These are phyloP conservation scores for Sebastes hubbsi DNA, from an alignment of 2,797 vertebrate species.

Conservation along the genomic window DNA sequence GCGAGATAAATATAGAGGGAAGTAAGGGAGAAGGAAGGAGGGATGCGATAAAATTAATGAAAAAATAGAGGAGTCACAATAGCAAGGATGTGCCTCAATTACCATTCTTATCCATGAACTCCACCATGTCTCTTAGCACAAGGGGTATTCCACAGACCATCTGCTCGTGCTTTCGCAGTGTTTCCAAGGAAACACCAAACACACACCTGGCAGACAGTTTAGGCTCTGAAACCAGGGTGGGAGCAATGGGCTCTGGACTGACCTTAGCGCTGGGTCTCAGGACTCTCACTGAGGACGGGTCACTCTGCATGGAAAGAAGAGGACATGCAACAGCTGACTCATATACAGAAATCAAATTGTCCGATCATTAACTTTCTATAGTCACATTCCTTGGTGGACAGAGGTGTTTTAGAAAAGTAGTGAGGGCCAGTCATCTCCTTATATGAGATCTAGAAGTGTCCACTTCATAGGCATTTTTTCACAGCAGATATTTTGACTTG, in stretches of 20 bases:
- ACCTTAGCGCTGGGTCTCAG: conserved; percentile 74
- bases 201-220: conserved; percentile 13
- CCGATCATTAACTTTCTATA: not conserved
- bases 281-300: conserved; percentile 77
- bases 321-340: not conserved
- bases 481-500: too few species aligned
- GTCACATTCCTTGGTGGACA: not conserved
- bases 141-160: conserved; percentile 74
- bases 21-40: not conserved
- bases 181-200: conserved; percentile 81
- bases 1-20: not conserved
- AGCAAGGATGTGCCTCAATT: conserved; percentile 9
- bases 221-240: conserved; percentile 26
- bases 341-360: not conserved
- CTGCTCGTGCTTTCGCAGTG: conserved; percentile 60
- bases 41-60: not conserved
- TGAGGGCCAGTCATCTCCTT: not conserved
- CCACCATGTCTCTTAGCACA: conserved; percentile 81
- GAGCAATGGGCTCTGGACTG: conserved; percentile 58
- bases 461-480: not conserved
- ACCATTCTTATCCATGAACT: conserved; percentile 84
- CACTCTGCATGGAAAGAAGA: conserved; percentile 66
- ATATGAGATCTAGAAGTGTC: not conserved
- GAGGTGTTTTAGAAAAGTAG: not conserved
- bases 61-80: not conserved